A percentile compares a stretch with the other conserved stretches of the same genome.
These are phyloP conservation scores for Pelmatolapia mariae DNA, from an alignment of 2,113 vertebrate genomes.

Conservation along the genomic window DNA sequence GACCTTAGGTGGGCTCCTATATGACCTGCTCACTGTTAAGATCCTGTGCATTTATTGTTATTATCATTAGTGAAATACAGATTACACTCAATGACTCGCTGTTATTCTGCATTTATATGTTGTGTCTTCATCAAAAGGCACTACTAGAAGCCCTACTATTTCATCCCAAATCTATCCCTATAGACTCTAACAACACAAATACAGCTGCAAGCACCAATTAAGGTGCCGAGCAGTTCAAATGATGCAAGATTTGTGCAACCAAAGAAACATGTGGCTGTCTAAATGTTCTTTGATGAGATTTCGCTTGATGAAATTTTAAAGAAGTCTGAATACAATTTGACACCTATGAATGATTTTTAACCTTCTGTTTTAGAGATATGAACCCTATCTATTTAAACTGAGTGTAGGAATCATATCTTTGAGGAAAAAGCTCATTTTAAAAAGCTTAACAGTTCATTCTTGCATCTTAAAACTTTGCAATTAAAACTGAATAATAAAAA, in stretches of 20 bases:
- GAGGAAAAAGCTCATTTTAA: neutral
- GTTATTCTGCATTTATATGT: too few relatives aligned
- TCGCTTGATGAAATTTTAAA: neutral
- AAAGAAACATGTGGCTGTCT: neutral
- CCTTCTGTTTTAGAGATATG: neutral
- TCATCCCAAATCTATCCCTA: neutral
- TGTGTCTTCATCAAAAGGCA: neutral
- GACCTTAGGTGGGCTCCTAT: neutral
- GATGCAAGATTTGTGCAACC: neutral
- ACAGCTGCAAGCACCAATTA: neutral
- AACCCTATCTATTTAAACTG: neutral
- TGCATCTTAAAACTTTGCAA: neutral
- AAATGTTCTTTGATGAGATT: neutral
- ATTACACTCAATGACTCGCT: too few relatives aligned
- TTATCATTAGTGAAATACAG: too few relatives aligned
- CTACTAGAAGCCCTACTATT: neutral
- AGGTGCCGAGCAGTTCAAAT: neutral
- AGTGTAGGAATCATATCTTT: neutral
- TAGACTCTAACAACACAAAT: neutral
- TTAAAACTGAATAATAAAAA: neutral
- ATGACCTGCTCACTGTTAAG: neutral
- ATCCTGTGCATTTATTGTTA: neutral
- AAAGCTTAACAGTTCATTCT: neutral
- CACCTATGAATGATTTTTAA: neutral
- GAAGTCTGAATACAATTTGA: neutral